Evolutionary conservation across 2,113 vertebrate species (phyloP), one percentile per base, ranked within the genome.

Genomic region (Atrichornis clamosus): DNA sequence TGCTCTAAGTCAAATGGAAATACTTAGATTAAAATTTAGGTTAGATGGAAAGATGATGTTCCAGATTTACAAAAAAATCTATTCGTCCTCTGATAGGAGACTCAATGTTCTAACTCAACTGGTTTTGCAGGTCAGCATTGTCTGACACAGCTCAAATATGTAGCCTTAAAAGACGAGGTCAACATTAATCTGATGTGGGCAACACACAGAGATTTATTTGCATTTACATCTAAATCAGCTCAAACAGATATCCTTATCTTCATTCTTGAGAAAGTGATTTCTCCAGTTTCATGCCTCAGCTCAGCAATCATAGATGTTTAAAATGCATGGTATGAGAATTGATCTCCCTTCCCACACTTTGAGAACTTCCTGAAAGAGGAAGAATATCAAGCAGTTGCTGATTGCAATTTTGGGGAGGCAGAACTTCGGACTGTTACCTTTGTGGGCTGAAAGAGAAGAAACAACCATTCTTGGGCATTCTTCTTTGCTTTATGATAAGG

Each of bases 91-190:
- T 84, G 53, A 49, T 23, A 78, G 39, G 23, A 83, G 11, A 32
- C 33, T 74, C 2, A 0, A 0, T 80, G 72, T 75, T 86, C 44
- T 88, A 56, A 75, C 30, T 94, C 55, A 79, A 24, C 28, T 69
- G 32, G 6, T 73, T 77, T 83, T 94, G 32, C 28, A 44, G 23
- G 20, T 86, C 41, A 28, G 8, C n/a, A 39, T 77, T 90, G 32
- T 67, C 53, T 14, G 13, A 46, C 24, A 73, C 0, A 0, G 30
- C 47, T 93, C 47, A 70, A 67, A 18, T 11, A 15, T 4, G 10
- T 39, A 59, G 16, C 2, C 2, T 47, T 62, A 50, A 42, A 50
- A 81, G 62, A 75, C 50, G 72, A 69, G 11, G 20, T 6, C 10
- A 35, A 15, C 5, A 1, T 65, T 74, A 65, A 70, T 70, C 17